phyloP scores from a whole-genome alignment of 2,113 vertebrate species.

The Elgaria multicarinata region DNA sequence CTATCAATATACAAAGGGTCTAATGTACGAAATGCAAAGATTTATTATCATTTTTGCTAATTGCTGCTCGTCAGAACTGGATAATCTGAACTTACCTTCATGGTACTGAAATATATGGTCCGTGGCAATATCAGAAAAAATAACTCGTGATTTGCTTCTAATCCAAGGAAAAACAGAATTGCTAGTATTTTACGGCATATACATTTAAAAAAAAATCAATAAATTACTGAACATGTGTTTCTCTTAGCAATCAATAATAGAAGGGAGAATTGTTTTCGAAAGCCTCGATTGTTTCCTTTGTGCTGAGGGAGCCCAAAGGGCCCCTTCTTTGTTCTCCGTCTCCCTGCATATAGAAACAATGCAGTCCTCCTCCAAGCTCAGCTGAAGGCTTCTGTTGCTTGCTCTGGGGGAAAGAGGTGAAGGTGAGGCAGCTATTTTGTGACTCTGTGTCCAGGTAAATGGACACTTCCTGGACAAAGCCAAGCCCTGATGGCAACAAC shows the following conservation, averaged over 20 bases:
- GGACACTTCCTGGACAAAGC: neutral
- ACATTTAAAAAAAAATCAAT: too few species aligned
- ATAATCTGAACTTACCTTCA: too few species aligned
- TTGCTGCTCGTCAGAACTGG: too few species aligned
- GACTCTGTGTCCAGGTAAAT: neutral
- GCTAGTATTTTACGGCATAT: too few species aligned
- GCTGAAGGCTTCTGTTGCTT: neutral
- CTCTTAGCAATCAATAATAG: neutral
- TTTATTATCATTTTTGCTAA: too few species aligned
- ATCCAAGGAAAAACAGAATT: too few species aligned
- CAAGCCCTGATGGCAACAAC: neutral
- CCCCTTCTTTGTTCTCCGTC: neutral
- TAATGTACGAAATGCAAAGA: too few species aligned
- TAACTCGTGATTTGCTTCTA: too few species aligned
- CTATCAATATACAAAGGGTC: too few species aligned
- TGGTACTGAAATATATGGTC: too few species aligned
- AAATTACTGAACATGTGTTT: neutral
- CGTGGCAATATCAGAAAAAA: too few species aligned
- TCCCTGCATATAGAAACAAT: neutral
- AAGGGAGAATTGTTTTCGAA: neutral
- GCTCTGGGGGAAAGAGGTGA: neutral
- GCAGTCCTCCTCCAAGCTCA: neutral
- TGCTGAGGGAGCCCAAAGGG: neutral
- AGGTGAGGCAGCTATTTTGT: neutral
- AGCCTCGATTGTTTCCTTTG: neutral